These are phyloP conservation scores for Syrrhaptes paradoxus DNA, from an alignment of 2,113 vertebrate genomes.

Conservation along the genomic window DNA sequence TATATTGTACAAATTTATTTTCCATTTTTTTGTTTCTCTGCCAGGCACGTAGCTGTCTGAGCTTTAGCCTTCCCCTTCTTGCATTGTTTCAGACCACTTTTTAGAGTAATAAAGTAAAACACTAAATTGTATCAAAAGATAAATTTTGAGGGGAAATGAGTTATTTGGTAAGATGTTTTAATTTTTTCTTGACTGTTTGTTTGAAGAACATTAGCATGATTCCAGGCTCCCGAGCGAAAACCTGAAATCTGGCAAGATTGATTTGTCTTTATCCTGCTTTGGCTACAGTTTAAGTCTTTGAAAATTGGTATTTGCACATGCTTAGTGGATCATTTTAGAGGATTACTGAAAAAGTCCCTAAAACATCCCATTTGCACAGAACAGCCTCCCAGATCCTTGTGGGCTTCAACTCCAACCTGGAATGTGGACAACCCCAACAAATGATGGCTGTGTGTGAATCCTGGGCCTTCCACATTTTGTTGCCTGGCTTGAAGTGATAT, in stretches of 20 bases:
- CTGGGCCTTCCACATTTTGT: neutral
- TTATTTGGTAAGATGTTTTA: neutral
- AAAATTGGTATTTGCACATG: neutral
- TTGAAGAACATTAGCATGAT: neutral
- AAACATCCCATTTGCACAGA: neutral
- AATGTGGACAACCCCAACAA: neutral
- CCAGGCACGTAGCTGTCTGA: neutral
- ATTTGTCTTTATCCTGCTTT: neutral
- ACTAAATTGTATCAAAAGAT: neutral
- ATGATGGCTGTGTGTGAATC: rapidly evolving
- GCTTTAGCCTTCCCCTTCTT: neutral
- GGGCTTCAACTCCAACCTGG: neutral
- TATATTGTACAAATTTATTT: neutral
- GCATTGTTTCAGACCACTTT: neutral
- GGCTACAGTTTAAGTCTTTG: neutral
- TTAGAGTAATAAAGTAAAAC: neutral
- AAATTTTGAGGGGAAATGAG: neutral
- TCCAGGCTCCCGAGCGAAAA: neutral
- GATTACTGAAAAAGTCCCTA: slow-evolving; percentile 12
- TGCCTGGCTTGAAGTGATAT: neutral
- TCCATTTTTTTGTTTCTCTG: neutral
- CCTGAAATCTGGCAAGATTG: neutral
- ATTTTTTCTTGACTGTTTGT: neutral
- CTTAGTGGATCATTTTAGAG: slow-evolving; percentile 2
- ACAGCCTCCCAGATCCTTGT: neutral